phyloP scores from a whole-genome alignment of 2,113 vertebrate species.

The Natator depressus region DNA sequence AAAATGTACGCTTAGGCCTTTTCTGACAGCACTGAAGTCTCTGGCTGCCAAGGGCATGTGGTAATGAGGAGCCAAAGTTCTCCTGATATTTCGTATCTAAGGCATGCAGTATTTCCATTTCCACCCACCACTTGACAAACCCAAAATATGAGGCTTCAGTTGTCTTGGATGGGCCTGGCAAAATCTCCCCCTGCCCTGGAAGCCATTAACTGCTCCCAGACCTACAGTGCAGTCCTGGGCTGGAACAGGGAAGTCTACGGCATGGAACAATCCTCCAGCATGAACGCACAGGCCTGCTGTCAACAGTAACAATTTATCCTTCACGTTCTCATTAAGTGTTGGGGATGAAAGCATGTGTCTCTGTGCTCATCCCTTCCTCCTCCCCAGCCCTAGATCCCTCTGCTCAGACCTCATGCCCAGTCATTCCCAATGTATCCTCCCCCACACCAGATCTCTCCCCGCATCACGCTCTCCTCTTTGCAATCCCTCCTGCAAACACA shows the following conservation, averaged over 20 bases:
- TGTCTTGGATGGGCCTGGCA: background rate
- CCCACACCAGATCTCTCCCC: background rate
- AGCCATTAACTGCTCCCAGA: background rate
- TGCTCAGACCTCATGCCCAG: too few relatives aligned
- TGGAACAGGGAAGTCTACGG: background rate
- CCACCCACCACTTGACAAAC: background rate
- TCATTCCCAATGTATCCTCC: background rate
- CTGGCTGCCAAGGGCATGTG: accelerated
- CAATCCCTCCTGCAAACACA: background rate
- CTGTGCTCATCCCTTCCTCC: background rate
- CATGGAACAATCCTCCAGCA: background rate
- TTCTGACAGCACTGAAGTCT: background rate
- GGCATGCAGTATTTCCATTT: background rate
- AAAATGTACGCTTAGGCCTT: background rate
- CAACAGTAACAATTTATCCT: background rate
- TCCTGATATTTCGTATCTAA: accelerated
- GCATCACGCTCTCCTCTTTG: background rate
- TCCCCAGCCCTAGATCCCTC: background rate
- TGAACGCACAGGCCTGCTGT: background rate
- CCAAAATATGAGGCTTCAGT: background rate
- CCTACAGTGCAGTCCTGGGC: background rate
- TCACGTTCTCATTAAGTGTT: background rate
- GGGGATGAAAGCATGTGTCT: background rate
- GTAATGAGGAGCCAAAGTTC: accelerated
- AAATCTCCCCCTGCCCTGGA: background rate